A percentile compares a stretch with the other conserved stretches of the same genome.
These are phyloP conservation scores for Mionectes macconnelli DNA, from an alignment of 2,113 vertebrate species.

Conservation along the genomic window DNA sequence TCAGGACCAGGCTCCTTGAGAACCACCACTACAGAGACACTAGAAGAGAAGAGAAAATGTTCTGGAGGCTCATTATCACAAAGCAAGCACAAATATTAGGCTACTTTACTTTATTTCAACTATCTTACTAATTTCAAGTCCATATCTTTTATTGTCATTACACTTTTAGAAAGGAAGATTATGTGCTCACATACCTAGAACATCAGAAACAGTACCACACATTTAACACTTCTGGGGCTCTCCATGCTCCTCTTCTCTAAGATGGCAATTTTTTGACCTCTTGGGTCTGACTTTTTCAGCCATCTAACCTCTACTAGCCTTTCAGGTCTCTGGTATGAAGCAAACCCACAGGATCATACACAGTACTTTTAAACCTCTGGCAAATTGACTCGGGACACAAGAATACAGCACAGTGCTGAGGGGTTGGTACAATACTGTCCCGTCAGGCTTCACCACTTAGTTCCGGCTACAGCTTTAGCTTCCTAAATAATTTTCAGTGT, in stretches of 20 bases:
- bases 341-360: neutral
- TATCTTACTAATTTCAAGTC: neutral
- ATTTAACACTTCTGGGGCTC: neutral
- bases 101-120: neutral
- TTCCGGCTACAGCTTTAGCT: neutral
- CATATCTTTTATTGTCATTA: neutral
- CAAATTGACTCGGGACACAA: neutral
- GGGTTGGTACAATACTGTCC: rapidly evolving
- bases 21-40: neutral
- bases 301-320: neutral
- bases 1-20: neutral
- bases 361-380: neutral
- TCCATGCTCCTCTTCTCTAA: neutral
- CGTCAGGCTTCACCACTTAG: neutral
- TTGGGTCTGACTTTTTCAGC: neutral
- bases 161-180: neutral
- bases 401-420: neutral
- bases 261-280: neutral
- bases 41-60: neutral
- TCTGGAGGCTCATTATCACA: neutral
- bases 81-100: neutral
- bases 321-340: neutral
- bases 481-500: neutral
- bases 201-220: neutral
- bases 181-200: neutral